Evolutionary conservation across 2,797 vertebrate species (phyloP), one percentile per base, ranked within the genome.

Genomic region (Leptatherina wallacei): DNA sequence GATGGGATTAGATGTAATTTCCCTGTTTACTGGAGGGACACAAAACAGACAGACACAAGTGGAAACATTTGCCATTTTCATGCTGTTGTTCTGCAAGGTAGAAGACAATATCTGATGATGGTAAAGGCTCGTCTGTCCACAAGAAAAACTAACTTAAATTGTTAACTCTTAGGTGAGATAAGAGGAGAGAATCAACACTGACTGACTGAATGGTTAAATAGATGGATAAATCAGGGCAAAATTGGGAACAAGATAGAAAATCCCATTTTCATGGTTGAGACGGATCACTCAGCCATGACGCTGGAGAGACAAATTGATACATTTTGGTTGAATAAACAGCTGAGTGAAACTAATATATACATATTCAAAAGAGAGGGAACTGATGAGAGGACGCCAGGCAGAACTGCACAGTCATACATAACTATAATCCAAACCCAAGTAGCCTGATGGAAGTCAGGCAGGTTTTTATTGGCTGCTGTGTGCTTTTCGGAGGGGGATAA

Each of bases 381-480:
- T 83, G 83, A 87, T 80, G 83, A 87, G 73, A 77, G 55, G 73
- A 81, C 42, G 73, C 79, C 49, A 80, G 61, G 79, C 85, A 77
- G 83, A 91, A 87, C 70, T 51, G 65, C 69, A 59, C 74, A 67
- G 72, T 87, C 84, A 78, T 86, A 80, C 75, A 82, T 76, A 80
- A 83, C 79, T 63, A 74, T 80, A 75, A 73, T 86, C 77, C 78
- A 69, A 85, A 58, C 77, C 84, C 83, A 88, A 87, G 91, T 92
- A 90, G 91, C 87, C 80, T 93, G 91, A 94, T 93, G 90, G 91
- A 93, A 93, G 87, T 92, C 92, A 92, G 91, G 76, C 81, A 69
- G 87, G 91, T 93, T 93, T 91, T 90, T 92, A 92, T 93, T 94
- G 92, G 92, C 93, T 89, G 89, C 88, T 24, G 65, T 75, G 63